Evolutionary conservation across 2,888 invertebrate genomes (phyloP).

Genomic region (Sphaerophoria rueppellii): DNA sequence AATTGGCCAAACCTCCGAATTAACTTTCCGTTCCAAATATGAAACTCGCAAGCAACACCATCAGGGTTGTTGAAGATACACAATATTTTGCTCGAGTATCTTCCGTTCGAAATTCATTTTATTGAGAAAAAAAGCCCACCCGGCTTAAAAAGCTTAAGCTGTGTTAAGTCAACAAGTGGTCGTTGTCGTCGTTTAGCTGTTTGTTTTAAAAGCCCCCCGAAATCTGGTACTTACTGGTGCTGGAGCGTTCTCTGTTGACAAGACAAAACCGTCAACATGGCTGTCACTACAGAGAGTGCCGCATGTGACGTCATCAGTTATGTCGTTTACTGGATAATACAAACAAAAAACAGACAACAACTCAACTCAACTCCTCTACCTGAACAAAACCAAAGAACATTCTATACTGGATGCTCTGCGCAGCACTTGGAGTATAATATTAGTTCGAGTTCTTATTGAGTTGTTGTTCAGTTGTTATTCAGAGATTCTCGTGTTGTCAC

Average conservation of each 20-base stretch:
- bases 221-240: background rate
- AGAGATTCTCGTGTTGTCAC: slow-evolving; percentile 73
- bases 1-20: slow-evolving; percentile 41
- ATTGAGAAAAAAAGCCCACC: slow-evolving; percentile 18
- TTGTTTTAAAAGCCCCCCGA: slow-evolving; percentile 33
- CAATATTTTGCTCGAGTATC: slow-evolving; percentile 11
- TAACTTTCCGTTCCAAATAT: slow-evolving; percentile 19
- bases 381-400: slow-evolving; percentile 27
- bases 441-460: slow-evolving; percentile 74
- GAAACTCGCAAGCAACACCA: slow-evolving; percentile 2
- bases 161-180: slow-evolving; percentile 32
- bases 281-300: slow-evolving; percentile 3
- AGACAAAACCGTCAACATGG: slow-evolving; percentile 28
- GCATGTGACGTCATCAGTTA: slow-evolving; percentile 14
- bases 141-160: slow-evolving; percentile 20
- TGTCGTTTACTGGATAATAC: slow-evolving; percentile 19
- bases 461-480: slow-evolving; percentile 72
- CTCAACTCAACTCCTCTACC: slow-evolving; percentile 60
- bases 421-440: slow-evolving; percentile 70
- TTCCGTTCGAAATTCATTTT: background rate
- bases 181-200: slow-evolving; percentile 13
- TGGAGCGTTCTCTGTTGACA: slow-evolving; percentile 18
- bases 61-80: background rate
- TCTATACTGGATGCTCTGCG: slow-evolving; percentile 65
- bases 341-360: slow-evolving; percentile 54